Conservation (phyloP, 2,888 invertebrate genomes). For the Stenchaetothrips biformis region DNA sequence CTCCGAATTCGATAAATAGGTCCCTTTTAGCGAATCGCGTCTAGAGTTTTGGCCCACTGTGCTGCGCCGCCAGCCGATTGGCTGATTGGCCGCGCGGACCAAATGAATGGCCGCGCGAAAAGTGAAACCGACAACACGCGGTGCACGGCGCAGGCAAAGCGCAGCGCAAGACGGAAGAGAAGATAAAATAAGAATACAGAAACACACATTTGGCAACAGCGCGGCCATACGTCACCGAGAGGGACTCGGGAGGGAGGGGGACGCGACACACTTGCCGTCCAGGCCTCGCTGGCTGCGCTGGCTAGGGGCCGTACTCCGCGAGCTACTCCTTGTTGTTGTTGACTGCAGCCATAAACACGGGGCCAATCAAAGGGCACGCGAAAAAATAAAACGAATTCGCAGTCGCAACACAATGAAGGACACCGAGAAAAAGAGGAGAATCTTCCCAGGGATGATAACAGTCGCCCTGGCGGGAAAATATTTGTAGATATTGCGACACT, state of each 20-base stretch:
- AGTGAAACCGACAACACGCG: not conserved
- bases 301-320: not conserved
- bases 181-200: not conserved
- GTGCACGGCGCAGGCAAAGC: not conserved
- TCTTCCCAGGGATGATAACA: no score
- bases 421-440: no score
- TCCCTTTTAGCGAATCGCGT: no score
- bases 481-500: no score
- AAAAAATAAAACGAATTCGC: no score
- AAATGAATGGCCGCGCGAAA: no score
- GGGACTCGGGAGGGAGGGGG: not conserved
- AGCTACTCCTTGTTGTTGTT: not conserved
- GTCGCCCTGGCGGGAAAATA: no score
- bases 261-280: constrained; percentile 12
- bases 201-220: constrained; percentile 5
- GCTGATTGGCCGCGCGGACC: no score
- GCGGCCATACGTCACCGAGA: constrained; percentile 9
- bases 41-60: no score
- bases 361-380: not conserved
- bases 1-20: no score
- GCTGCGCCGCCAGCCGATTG: no score
- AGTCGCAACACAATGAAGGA: no score
- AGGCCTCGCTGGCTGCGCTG: not conserved
- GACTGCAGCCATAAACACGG: not conserved
- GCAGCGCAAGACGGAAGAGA: not conserved